These are phyloP conservation scores for Lophius americanus DNA, from an alignment of 2,797 vertebrate species.

Conservation along the genomic window DNA sequence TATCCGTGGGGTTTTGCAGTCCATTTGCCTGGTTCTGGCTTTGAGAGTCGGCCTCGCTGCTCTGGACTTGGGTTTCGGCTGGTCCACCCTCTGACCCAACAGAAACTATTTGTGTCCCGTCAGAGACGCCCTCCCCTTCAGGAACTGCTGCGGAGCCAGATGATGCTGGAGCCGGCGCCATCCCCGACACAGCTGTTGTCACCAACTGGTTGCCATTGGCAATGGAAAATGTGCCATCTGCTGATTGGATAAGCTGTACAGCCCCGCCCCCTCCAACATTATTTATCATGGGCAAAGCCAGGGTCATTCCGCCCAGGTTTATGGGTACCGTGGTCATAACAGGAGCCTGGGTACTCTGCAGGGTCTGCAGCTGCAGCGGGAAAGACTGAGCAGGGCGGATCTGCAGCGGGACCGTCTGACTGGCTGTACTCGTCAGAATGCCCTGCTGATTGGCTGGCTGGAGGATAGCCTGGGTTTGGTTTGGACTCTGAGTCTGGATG, in stretches of 20 bases:
- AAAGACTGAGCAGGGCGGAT: conserved; percentile 95
- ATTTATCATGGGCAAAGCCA: conserved; percentile 96
- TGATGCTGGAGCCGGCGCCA: conserved; percentile 82
- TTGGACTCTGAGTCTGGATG: conserved; percentile 89
- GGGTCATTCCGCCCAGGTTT: conserved; percentile 95
- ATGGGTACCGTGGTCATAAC: conserved; percentile 97
- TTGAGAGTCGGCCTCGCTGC: conserved; percentile 80
- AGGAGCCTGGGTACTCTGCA: conserved; percentile 92
- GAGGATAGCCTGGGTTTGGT: conserved; percentile 88
- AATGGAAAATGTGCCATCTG: conserved; percentile 90
- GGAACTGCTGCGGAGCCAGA: conserved; percentile 81
- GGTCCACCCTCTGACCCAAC: conserved; percentile 60
- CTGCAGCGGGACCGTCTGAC: conserved; percentile 94
- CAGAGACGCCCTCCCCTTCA: conserved; percentile 85
- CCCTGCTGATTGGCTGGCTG: conserved; percentile 79
- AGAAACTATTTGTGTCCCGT: conserved; percentile 85
- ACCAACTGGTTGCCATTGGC: conserved; percentile 92
- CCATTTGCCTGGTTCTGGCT: conserved; percentile 91
- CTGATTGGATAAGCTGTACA: conserved; percentile 89
- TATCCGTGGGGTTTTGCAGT: conserved; percentile 87
- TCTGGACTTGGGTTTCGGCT: conserved; percentile 83
- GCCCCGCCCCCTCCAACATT: conserved; percentile 88
- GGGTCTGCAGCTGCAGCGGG: conserved; percentile 94
- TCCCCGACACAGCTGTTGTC: conserved; percentile 86
- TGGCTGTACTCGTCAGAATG: conserved; percentile 91